A percentile compares a stretch with the other conserved stretches of the same genome.
Evolutionary conservation across 2,113 vertebrate genomes (phyloP).

Genomic region (Calypte anna): DNA sequence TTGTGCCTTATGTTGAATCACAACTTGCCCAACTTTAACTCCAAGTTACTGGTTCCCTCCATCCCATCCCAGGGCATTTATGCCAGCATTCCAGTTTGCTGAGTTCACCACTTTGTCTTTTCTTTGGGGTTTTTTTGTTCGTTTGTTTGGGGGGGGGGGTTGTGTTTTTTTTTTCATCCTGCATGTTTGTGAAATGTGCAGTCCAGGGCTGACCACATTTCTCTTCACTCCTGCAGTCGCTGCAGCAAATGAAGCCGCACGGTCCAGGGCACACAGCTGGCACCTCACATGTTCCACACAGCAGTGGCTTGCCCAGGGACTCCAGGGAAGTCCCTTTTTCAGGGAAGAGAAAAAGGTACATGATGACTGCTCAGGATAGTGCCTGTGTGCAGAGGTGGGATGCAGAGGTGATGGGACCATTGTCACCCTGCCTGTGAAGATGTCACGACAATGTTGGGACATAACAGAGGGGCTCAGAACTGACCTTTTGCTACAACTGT

Average conservation of each 20-base stretch:
- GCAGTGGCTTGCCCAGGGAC: not conserved
- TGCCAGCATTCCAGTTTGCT: not conserved
- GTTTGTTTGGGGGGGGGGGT: too few species aligned
- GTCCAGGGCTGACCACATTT: not conserved
- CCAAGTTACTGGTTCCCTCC: not conserved
- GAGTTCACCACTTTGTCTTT: not conserved
- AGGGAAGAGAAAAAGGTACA: not conserved
- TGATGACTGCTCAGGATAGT: not conserved
- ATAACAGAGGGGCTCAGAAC: not conserved
- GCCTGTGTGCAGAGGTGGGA: not conserved
- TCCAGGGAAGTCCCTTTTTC: not conserved
- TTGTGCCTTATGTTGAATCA: not conserved
- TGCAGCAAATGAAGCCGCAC: not conserved
- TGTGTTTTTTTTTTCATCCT: not conserved
- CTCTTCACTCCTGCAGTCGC: not conserved
- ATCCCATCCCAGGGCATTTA: not conserved
- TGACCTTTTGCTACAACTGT: not conserved
- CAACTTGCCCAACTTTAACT: not conserved
- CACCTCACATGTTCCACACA: rapidly evolving
- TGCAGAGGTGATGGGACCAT: not conserved
- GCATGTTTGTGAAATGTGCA: not conserved
- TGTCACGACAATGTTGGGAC: not conserved
- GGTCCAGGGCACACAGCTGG: not conserved
- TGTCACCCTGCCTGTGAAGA: not conserved
- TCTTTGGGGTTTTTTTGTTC: not conserved